Evolutionary conservation across 2,113 vertebrate species (phyloP), one percentile per base, ranked within the genome.

Genomic region (Shinisaurus crocodilurus): DNA sequence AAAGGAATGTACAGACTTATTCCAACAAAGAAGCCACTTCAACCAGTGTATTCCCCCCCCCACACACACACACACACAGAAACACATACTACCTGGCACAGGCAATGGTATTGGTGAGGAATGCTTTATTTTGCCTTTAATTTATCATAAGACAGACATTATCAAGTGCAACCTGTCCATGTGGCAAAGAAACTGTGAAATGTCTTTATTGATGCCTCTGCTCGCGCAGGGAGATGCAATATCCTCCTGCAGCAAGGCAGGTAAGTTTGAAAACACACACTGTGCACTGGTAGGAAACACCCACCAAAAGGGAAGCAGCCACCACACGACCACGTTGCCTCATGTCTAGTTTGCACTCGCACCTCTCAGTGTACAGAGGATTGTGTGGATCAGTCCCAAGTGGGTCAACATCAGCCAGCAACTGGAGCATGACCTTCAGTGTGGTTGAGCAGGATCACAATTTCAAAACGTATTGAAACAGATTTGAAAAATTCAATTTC

Each of bases 401-500:
- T 45, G n/a, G 54, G 27, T 81, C n/a, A 29, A 45, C 34, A 77
- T 13, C 57, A 88, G 29, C 16, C n/a, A 40, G 54, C 37, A 84
- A 75, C 29, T 20, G 3, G 0, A 0, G 65, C 57, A 75, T 82
- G 70, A 77, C 60, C 29, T 29, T 57, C 70, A 75, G 7, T 63
- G 34, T 63, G 20, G 3, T 45, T 82, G 6, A 85, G 76, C 4
- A 40, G 16, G 8, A 45, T 86, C 0, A 7, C 2, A 16, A 48
- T 88, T 74, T 29, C 69, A 85, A 48, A 86, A 60, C 37, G 74
- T 15, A n/a, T 25, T 92, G n/a, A 77, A n/a, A 13, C 43, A 25
- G 8, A 80, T 86, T 91, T n/a, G 43, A 37, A 92, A 20, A 48
- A 70, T 63, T n/a, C 20, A 74, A 34, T 82, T 88, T 87, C 18